These are phyloP conservation scores for Diglossa cyanea DNA, from an alignment of 2,797 vertebrate genomes.

Conservation along the genomic window DNA sequence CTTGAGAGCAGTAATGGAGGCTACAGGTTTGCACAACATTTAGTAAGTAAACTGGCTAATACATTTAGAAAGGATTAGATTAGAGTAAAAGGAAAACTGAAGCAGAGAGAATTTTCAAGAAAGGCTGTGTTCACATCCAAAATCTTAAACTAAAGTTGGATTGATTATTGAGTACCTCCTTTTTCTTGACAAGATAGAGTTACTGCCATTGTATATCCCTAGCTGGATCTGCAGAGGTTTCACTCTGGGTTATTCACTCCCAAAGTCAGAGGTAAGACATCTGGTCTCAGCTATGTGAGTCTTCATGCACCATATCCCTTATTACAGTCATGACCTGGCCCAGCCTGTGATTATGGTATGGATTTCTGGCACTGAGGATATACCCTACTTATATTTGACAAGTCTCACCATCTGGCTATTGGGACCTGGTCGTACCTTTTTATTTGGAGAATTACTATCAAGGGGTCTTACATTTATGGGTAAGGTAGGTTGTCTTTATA, in stretches of 20 bases:
- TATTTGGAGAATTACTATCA: neutral
- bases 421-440: neutral
- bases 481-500: neutral
- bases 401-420: neutral
- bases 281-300: neutral
- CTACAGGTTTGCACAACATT: neutral
- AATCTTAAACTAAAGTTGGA: neutral
- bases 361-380: neutral
- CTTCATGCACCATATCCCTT: neutral
- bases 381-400: neutral
- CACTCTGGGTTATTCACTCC: neutral
- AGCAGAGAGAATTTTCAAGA: neutral
- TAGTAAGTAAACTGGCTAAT: neutral
- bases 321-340: neutral
- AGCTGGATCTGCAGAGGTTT: neutral
- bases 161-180: neutral
- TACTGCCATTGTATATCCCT: neutral
- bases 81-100: neutral
- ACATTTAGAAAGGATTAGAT: neutral
- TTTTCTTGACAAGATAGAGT: neutral
- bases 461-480: neutral
- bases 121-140: neutral
- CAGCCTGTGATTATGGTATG: neutral
- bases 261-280: neutral
- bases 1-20: neutral